Conservation (phyloP, 2,888 invertebrate species). For the Anarsia innoxiella region DNA sequence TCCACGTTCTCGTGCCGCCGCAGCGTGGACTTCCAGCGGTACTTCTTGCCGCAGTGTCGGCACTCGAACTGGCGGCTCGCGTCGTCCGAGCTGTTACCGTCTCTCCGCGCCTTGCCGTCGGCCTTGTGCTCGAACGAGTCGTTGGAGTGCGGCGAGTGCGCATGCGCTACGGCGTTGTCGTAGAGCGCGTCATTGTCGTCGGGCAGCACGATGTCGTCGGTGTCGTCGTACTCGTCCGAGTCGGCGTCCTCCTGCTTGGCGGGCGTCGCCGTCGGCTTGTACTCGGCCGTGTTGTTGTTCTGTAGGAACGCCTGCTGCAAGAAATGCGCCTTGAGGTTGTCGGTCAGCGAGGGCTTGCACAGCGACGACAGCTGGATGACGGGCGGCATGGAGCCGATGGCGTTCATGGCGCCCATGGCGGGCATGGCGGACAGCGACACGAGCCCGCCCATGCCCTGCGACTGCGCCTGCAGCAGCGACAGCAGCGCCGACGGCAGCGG, state of each 20-base stretch:
- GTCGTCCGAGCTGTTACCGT: constrained; percentile 60
- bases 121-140: constrained; percentile 31
- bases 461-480: constrained; percentile 58
- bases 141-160: constrained; percentile 18
- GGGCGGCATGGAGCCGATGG: constrained; percentile 18
- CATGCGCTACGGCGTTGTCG: too few relatives aligned
- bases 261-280: constrained; percentile 27
- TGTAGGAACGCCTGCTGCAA: constrained; percentile 56
- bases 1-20: constrained; percentile 88
- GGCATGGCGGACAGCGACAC: constrained; percentile 14
- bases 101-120: constrained; percentile 50
- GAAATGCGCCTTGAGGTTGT: constrained; percentile 48
- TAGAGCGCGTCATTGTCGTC: constrained; percentile 54
- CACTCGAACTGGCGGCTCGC: constrained; percentile 82
- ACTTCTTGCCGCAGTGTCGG: constrained; percentile 88
- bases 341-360: constrained; percentile 29
- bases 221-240: constrained; percentile 70
- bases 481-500: constrained; percentile 62
- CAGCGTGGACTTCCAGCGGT: constrained; percentile 90
- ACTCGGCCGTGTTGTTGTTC: constrained; percentile 50
- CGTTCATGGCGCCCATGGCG: constrained; percentile 20
- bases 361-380: not conserved
- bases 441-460: constrained; percentile 7
- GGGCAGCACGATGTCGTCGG: constrained; percentile 68
- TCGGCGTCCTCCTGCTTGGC: constrained; percentile 64